Evolutionary conservation across 2,797 vertebrate species (phyloP), one percentile per base, ranked within the genome.

Genomic region (Siniperca obscura): DNA sequence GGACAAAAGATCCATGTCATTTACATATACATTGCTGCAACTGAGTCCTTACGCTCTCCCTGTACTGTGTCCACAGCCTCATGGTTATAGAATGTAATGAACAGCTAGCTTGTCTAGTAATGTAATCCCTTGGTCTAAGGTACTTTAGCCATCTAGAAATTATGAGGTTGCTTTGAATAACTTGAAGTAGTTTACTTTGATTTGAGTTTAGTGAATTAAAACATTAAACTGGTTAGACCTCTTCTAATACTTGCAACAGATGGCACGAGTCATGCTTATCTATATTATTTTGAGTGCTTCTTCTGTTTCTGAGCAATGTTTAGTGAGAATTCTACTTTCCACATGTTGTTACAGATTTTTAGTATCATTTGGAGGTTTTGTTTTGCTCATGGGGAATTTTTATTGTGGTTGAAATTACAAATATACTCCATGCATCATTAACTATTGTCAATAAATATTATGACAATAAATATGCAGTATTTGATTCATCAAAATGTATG

Each of bases 1-100:
- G 48, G 52, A 62, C 74, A 78, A 76, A 79, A 78, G 84, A 81
- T 88, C 85, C 7, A 6, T 85, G 73, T 85, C 79, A 59, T 84
- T 74, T 82, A 66, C 84, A 87, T 88, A 85, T 70, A 84, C 83
- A 91, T 83, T 52, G 81, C 46, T 42, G 69, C 36, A 46, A 27
- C 0, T 1, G 67, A 76, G 73, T 42, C 76, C 36, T 42, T 38
- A 22, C 16, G 22, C 42, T 12, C 3, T 14, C 30, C 19, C 40
- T 21, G 25, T 0, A 10, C 42, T 30, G 59, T 44, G 60, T 74
- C 64, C 72, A 76, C 68, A 36, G 70, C 34, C 62, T 89, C 71
- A 62, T 78, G 73, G 57, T 87, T 81, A 69, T 25, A 70, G 30
- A 76, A 38, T 48, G 61, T 61, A 27, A 30, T 30, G 30, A 38